Evolutionary conservation across 92 coral and sea anemone genomes (phyloP).

Genomic region (Porites rus): DNA sequence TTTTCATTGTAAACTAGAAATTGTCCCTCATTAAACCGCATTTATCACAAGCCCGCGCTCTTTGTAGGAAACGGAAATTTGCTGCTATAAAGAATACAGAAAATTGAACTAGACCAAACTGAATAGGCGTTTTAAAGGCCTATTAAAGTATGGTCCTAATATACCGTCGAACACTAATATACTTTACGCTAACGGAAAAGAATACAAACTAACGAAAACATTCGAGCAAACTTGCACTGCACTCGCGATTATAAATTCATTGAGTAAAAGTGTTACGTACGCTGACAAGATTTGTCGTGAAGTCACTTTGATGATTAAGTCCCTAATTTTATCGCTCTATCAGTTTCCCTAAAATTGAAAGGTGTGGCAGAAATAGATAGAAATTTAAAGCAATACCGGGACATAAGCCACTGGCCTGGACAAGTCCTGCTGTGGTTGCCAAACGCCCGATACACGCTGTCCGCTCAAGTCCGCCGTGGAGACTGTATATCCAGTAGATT

Average conservation of each 20-base stretch:
- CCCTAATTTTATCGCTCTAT: conserved; percentile 59
- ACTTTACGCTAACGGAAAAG: conserved; percentile 20
- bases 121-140: conserved; percentile 36
- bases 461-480: conserved; percentile 83
- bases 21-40: conserved; percentile 86
- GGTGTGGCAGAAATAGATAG: conserved; percentile 73
- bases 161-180: conserved; percentile 26
- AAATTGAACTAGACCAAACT: conserved; percentile 20
- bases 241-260: conserved; percentile 9
- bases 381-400: conserved; percentile 95
- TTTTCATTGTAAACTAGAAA: conserved; percentile 67
- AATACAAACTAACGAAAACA: conserved; percentile 9
- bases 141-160: conserved; percentile 16
- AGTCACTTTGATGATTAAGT: conserved; percentile 37
- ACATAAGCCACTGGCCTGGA: conserved; percentile 96
- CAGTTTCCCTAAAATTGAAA: conserved; percentile 52
- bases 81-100: conserved; percentile 57
- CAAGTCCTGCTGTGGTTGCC: conserved; percentile 99
- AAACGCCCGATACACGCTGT: conserved; percentile 77
- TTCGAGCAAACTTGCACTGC: conserved; percentile 15
- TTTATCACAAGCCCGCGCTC: conserved; percentile 85
- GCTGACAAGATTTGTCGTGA: conserved; percentile 42
- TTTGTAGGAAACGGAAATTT: conserved; percentile 90
- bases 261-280: conserved; percentile 14
- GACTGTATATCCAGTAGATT: conserved; percentile 72